Conservation (phyloP, 2,797 vertebrate species). For the Eleutherodactylus coqui region DNA sequence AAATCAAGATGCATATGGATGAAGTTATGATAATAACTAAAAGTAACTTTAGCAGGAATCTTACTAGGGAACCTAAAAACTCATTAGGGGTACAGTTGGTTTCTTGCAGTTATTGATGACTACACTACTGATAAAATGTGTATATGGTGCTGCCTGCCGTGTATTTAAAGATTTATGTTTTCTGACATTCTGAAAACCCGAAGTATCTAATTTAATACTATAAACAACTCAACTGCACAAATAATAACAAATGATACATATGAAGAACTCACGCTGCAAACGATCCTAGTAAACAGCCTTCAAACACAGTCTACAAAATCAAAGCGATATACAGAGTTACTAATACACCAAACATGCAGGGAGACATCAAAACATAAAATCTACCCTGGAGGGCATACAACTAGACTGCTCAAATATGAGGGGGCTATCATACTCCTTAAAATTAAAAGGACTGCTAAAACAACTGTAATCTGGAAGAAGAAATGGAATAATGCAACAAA, state of each 20-base stretch:
- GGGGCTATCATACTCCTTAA: not conserved
- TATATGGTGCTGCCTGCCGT: too few species aligned
- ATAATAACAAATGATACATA: not conserved
- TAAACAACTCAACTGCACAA: not conserved
- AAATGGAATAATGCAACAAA: not conserved
- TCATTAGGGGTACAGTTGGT: too few species aligned
- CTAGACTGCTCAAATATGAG: not conserved
- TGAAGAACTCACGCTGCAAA: conserved; percentile 78
- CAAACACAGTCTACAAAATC: conserved; percentile 75
- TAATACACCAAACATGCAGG: not conserved
- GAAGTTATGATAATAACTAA: not conserved
- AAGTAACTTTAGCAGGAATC: too few species aligned
- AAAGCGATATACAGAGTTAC: not conserved
- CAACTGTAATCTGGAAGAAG: too few species aligned
- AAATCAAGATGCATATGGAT: not conserved
- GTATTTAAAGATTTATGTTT: too few species aligned
- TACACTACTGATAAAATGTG: too few species aligned
- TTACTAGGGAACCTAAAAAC: too few species aligned
- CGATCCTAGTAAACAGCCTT: conserved; percentile 82
- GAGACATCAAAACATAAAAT: not conserved
- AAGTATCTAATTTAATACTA: too few species aligned
- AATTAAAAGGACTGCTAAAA: not conserved
- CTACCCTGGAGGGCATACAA: not conserved
- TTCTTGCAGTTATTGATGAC: too few species aligned
- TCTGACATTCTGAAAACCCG: too few species aligned